Percentiles rank a stretch among this genome's conserved stretches.
phyloP scores from a whole-genome alignment of 2,888 invertebrate species.

The Perizoma flavofasciatum region DNA sequence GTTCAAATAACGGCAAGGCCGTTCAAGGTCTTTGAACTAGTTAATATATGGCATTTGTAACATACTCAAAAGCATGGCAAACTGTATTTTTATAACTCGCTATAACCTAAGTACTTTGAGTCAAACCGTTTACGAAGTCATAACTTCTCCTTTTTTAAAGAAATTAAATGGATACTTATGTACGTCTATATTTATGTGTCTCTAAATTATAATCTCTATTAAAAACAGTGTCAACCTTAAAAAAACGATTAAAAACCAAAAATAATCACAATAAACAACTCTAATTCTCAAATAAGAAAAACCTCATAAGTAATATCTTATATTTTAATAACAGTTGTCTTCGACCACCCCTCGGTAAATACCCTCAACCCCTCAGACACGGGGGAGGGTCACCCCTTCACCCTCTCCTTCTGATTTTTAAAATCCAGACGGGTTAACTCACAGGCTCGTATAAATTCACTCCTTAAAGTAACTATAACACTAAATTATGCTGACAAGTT shows the following conservation, averaged over 20 bases:
- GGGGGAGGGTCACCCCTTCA: slow-evolving; percentile 41
- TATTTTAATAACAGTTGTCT: slow-evolving; percentile 79
- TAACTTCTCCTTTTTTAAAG: too few species aligned
- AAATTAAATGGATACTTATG: too few species aligned
- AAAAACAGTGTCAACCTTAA: neutral
- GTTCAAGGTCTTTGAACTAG: too few species aligned
- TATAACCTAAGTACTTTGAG: too few species aligned
- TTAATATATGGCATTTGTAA: too few species aligned
- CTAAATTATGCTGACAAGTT: slow-evolving; percentile 15
- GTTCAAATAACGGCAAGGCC: too few species aligned
- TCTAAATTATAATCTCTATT: neutral
- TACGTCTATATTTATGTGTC: too few species aligned
- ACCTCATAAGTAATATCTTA: slow-evolving; percentile 68
- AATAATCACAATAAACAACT: slow-evolving; percentile 32
- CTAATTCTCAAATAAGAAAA: slow-evolving; percentile 57
- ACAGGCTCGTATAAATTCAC: slow-evolving; percentile 48
- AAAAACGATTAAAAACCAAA: neutral
- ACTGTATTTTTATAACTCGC: too few species aligned
- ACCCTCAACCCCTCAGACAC: slow-evolving; percentile 53
- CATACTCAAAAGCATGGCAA: too few species aligned
- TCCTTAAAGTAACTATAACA: slow-evolving; percentile 42
- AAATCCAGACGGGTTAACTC: slow-evolving; percentile 78
- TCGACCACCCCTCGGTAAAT: slow-evolving; percentile 59
- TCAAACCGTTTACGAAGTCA: too few species aligned
- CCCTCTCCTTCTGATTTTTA: slow-evolving; percentile 73